A percentile compares a stretch with the other conserved stretches of the same genome.
Conservation (phyloP, 1,140 invertebrate genomes). For the Anoplolepis gracilipes region DNA sequence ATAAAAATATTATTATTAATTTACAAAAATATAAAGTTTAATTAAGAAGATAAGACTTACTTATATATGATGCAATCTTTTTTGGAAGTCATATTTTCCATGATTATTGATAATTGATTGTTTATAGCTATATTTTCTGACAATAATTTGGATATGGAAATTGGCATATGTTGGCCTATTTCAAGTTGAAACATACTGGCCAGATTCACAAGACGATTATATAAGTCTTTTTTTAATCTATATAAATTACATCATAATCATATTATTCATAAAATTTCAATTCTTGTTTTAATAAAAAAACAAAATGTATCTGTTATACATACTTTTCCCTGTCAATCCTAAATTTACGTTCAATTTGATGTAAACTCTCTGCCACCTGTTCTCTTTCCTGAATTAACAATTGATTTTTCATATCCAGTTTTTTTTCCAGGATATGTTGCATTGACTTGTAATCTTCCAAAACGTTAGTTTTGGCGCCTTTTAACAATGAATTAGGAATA, state of each 20-base stretch:
- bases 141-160: constrained; percentile 73
- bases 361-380: constrained; percentile 60
- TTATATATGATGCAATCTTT: background rate
- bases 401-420: constrained; percentile 64
- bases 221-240: constrained; percentile 80
- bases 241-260: constrained; percentile 33
- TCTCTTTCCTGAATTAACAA: constrained; percentile 66
- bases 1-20: constrained; percentile 31
- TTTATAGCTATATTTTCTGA: constrained; percentile 79
- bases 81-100: constrained; percentile 37
- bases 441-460: constrained; percentile 79
- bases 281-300: background rate
- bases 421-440: constrained; percentile 66
- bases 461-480: constrained; percentile 77
- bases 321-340: constrained; percentile 79
- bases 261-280: constrained; percentile 11
- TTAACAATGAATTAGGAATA: constrained; percentile 23
- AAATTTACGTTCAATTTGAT: constrained; percentile 69
- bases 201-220: constrained; percentile 70
- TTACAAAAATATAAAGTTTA: background rate
- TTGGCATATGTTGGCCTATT: constrained; percentile 61
- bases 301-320: constrained; percentile 60
- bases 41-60: constrained; percentile 52
- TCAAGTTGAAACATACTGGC: constrained; percentile 75
- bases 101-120: constrained; percentile 68